Conservation (phyloP, 2,888 invertebrate species). For the Eupeodes latifasciatus region DNA sequence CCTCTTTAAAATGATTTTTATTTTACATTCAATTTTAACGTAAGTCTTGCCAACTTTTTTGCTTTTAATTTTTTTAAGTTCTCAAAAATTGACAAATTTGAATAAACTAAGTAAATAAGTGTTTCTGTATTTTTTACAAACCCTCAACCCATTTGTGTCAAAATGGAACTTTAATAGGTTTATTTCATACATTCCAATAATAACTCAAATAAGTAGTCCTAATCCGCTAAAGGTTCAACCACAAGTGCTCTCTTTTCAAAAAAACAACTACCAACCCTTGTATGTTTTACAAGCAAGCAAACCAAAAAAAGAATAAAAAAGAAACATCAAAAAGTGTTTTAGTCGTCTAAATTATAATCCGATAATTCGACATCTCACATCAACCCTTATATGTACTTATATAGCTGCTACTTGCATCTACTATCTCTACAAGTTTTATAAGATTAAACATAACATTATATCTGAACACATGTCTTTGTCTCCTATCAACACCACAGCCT, state of each 20-base stretch:
- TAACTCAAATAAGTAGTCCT: neutral
- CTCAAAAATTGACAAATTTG: no score
- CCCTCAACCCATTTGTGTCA: neutral
- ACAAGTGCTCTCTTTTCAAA: slow-evolving; percentile 12
- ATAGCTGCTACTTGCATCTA: neutral
- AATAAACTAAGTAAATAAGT: no score
- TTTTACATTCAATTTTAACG: no score
- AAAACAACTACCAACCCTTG: neutral
- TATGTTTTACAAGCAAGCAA: slow-evolving; percentile 3
- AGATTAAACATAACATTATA: slow-evolving; percentile 72
- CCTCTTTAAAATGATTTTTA: no score
- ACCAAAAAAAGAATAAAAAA: slow-evolving; percentile 16
- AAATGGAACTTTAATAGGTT: neutral
- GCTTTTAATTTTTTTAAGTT: no score
- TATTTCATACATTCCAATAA: neutral
- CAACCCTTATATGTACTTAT: slow-evolving; percentile 21
- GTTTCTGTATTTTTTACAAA: neutral
- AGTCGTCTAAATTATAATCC: slow-evolving; percentile 63
- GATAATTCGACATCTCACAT: slow-evolving; percentile 59
- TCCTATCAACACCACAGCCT: slow-evolving; percentile 25
- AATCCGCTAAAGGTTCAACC: slow-evolving; percentile 23
- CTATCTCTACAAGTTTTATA: slow-evolving; percentile 14
- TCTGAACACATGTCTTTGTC: slow-evolving; percentile 71
- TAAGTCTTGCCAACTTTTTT: no score
- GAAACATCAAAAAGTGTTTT: slow-evolving; percentile 45